A percentile compares a stretch with the other conserved stretches of the same genome.
phyloP scores from a whole-genome alignment of 2,888 invertebrate species.

The Sialis lutaria region DNA sequence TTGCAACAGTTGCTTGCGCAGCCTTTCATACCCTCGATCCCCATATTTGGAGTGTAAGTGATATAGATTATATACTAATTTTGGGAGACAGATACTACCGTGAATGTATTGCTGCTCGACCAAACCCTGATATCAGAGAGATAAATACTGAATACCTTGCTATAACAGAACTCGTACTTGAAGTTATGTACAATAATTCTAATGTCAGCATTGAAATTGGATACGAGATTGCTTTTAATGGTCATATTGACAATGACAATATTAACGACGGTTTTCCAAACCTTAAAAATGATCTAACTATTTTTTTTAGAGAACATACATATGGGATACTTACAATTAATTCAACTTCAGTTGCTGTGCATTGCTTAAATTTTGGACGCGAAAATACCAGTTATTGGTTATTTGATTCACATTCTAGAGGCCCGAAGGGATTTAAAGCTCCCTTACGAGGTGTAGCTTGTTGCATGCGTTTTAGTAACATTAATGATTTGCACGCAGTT shows the following conservation, averaged over 20 bases:
- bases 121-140: constrained; percentile 7
- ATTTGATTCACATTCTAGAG: constrained; percentile 5
- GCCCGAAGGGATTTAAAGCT: constrained; percentile 1
- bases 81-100: constrained; percentile 8
- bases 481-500: constrained; percentile 1
- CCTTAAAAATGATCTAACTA: too few species aligned
- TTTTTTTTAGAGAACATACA: constrained; percentile 4
- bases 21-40: too few species aligned
- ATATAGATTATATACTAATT: too few species aligned
- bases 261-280: too few species aligned
- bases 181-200: not conserved
- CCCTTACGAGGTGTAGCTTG: constrained; percentile 1
- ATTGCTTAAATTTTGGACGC: too few species aligned
- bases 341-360: not conserved
- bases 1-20: too few species aligned
- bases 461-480: constrained; percentile 2
- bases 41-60: too few species aligned
- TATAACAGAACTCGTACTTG: constrained; percentile 4
- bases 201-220: constrained; percentile 1
- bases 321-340: constrained; percentile 5
- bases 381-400: not conserved
- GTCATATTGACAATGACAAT: too few species aligned
- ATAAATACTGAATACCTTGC: constrained; percentile 8
- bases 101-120: constrained; percentile 7
- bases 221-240: too few species aligned